Evolutionary conservation across 2,797 vertebrate species (phyloP).

Genomic region (Pogonophryne albipinna): DNA sequence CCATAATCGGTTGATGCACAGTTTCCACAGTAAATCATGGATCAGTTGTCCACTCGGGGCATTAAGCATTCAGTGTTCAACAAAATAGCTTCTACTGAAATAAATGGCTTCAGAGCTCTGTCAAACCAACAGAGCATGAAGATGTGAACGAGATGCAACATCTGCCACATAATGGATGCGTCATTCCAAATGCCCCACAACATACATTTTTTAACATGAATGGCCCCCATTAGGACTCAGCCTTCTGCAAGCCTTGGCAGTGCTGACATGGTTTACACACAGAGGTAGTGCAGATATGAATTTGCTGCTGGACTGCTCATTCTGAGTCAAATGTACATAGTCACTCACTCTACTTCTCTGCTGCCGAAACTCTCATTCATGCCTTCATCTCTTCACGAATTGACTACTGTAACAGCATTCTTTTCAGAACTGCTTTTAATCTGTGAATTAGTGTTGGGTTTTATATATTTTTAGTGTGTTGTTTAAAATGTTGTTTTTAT

Average conservation of each 20-base stretch:
- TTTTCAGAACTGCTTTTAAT: too few relatives aligned
- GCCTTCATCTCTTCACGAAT: too few relatives aligned
- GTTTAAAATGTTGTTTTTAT: too few relatives aligned
- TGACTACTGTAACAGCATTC: too few relatives aligned
- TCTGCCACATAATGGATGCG: slow-evolving; percentile 47
- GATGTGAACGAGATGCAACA: slow-evolving; percentile 49
- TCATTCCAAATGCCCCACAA: slow-evolving; percentile 43
- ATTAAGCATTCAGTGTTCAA: slow-evolving; percentile 33
- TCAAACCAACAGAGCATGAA: slow-evolving; percentile 49
- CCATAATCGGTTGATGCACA: slow-evolving; percentile 4
- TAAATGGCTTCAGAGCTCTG: slow-evolving; percentile 44
- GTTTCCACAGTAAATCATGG: slow-evolving; percentile 40
- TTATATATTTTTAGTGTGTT: too few relatives aligned
- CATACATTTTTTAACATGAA: slow-evolving; percentile 42
- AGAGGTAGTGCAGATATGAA: neutral
- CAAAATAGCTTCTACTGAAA: slow-evolving; percentile 32
- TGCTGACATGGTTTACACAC: slow-evolving; percentile 19
- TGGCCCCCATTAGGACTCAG: slow-evolving; percentile 22
- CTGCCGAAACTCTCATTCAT: too few relatives aligned
- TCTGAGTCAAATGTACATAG: slow-evolving; percentile 9
- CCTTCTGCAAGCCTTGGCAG: slow-evolving; percentile 25
- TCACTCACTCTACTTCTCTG: neutral
- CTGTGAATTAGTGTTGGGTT: too few relatives aligned
- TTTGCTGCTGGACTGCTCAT: slow-evolving; percentile 12
- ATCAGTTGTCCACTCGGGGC: slow-evolving; percentile 36